Conservation (phyloP, 1,140 invertebrate species). For the Zeugodacus cucurbitae region DNA sequence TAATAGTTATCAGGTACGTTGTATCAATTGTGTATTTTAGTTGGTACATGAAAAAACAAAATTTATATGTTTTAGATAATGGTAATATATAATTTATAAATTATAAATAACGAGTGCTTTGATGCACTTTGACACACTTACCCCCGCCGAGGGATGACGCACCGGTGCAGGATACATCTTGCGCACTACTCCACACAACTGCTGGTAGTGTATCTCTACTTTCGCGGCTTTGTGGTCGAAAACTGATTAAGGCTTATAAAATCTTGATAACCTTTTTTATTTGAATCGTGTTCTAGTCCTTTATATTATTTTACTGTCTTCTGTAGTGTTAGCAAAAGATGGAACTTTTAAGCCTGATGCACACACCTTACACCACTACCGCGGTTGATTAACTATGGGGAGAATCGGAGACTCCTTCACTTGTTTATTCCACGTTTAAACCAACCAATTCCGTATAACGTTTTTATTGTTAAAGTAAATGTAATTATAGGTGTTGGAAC, state of each 20-base stretch:
- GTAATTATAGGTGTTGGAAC: no score
- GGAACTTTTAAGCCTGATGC: no score
- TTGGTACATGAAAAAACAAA: slow-evolving; percentile 22
- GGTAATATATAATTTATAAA: background rate
- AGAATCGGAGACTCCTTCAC: background rate
- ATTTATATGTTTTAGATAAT: slow-evolving; percentile 1
- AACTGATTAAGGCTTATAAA: background rate
- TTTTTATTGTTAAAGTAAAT: no score
- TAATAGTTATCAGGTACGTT: background rate
- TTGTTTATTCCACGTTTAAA: no score
- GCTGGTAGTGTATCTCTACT: background rate
- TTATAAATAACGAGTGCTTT: background rate
- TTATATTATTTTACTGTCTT: no score
- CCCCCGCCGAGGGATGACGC: slow-evolving; percentile 65
- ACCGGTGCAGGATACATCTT: slow-evolving; percentile 66
- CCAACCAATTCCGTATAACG: no score
- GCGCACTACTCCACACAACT: background rate
- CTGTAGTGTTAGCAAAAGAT: no score
- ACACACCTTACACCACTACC: no score
- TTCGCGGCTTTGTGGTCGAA: background rate
- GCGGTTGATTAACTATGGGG: background rate
- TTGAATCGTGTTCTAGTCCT: no score
- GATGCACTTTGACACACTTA: slow-evolving; percentile 51
- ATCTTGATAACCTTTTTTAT: no score
- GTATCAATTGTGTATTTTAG: background rate